Base-by-base conservation (phyloP, 2,888 invertebrate species). In the Amphipoea lucens region DNA sequence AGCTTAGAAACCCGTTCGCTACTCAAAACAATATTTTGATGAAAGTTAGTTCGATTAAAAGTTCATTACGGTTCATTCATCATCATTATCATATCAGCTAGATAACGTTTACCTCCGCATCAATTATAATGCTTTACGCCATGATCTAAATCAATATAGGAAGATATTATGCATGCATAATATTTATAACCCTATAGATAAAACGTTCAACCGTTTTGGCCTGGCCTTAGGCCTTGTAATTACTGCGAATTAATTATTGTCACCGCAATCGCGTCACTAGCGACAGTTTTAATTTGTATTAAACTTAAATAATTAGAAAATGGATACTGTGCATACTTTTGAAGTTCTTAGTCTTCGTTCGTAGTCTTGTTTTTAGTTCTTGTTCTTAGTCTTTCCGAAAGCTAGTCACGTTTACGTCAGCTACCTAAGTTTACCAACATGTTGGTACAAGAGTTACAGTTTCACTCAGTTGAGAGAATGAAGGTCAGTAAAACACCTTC, bases 61-160 rank as follows among this genome's bases (percentile, higher is more conserved):
- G 69, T 83, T 84, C 62, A 84, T 72, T 82, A 84, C 62, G 48
- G 84, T 72, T 72, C 60, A 81, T 81, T 83, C 51, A 78, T 83
- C 81, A 78, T 70, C 29, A 78, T 81, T 70, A 70, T 45, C 78
- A 70, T 81, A 70, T 70, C 77, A 36, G 65, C 2, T 66, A 51
- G 81, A 70, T 81, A 83, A 70, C 51, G 65, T 70, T 77, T 42
- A 83, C 23, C 42, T 60, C 57, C 40, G 36, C 51, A 57, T 83
- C 9, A 82, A 23, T 76, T 70, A 66, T 51, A 42, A 70, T 57
- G 36, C 42, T 65, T 69, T n/a, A 51, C 36, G n/a, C 54, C 20
- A 11, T 70, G 36, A 70, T 48, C 6, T 20, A 66, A 9, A 81
- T 63, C 0, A 29, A 57, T 60, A 45, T 74, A 54, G 17, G 23